Evolutionary conservation across 1,140 invertebrate genomes (phyloP), one percentile per base, ranked within the genome.

Genomic region (Nephotettix cincticeps): DNA sequence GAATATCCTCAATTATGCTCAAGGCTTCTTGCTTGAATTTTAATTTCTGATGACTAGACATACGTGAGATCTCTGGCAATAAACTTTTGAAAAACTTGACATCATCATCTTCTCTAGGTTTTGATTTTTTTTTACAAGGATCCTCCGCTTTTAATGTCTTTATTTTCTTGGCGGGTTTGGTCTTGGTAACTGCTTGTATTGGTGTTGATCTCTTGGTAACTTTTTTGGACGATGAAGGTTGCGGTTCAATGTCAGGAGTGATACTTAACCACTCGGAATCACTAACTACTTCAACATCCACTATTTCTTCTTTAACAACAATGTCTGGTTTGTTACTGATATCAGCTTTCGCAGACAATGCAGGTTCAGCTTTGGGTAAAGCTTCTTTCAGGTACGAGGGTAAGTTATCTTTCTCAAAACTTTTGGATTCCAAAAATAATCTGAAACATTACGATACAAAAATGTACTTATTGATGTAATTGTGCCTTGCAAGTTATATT

Each of bases 11-110:
- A 21, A 61, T 61, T 2, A 61, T 61, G 25, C 56, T 61, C 56
- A 61, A 29, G 13, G 56, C 27, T 61, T 61, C 56, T 61, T 61
- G 56, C 25, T 61, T 61, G 56, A 61, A 61, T 27, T 61, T 61
- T 1, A 61, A 25, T 23, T 61, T 61, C 28, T 25, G 56, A 29
- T 61, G 56, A 27, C 25, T 61, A 4, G 56, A 61, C 56, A 61
- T 61, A 4, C 27, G 13, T 28, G 23, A 21, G 28, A 61, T 23
- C 6, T 61, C 56, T 27, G 23, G 27, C n/a, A 61, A 61, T 23
- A 61, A 27, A 11, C 23, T 27, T 61, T 61, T 27, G 25, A 61
- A 29, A 25, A 61, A 61, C 4, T 61, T 61, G 4, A 61, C 9
- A n/a, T 61, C 56, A 3, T 61, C 56, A 61, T 61, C 47, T 4